Conservation (phyloP, 1,140 invertebrate genomes). For the Lordiphosa stackelbergi region DNA sequence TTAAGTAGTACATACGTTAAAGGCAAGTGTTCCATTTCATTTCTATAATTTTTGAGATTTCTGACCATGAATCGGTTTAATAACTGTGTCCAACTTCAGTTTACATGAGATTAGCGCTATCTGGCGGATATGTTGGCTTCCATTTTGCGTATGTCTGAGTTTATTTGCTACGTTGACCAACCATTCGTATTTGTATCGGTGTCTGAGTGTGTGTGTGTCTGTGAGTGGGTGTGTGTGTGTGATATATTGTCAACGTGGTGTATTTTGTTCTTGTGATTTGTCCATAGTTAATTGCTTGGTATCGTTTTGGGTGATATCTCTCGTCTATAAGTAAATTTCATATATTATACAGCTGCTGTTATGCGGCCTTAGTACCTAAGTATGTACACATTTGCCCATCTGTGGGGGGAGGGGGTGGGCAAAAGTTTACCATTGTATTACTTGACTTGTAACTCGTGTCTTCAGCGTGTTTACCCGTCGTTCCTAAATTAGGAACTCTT, state of each 20-base stretch:
- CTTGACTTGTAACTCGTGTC: constrained; percentile 62
- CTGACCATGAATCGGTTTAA: constrained; percentile 2
- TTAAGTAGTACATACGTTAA: constrained; percentile 44
- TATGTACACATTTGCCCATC: constrained; percentile 48
- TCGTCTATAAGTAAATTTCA: constrained; percentile 25
- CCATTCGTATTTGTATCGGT: constrained; percentile 17
- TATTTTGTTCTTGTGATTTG: constrained; percentile 53
- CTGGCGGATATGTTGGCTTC: constrained; percentile 58
- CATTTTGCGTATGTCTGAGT: constrained; percentile 25
- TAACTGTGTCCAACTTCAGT: neutral
- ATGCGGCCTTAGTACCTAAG: constrained; percentile 43
- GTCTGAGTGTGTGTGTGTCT: constrained; percentile 12
- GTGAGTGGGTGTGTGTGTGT: constrained; percentile 27
- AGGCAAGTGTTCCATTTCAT: constrained; percentile 57
- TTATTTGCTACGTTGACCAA: constrained; percentile 16
- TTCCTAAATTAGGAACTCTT: constrained; percentile 62
- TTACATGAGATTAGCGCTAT: constrained; percentile 18
- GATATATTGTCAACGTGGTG: constrained; percentile 64
- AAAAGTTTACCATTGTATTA: constrained; percentile 32
- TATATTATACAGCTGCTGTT: constrained; percentile 62
- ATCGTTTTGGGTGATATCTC: constrained; percentile 26
- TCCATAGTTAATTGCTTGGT: constrained; percentile 63
- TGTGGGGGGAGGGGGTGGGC: neutral
- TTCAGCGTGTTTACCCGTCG: constrained; percentile 43
- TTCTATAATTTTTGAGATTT: constrained; percentile 22